Evolutionary conservation across 37 sponge, comb jelly and placozoan genomes (phyloP), one percentile per base, ranked within the genome.

Genomic region (Mnemiopsis leidyi): DNA sequence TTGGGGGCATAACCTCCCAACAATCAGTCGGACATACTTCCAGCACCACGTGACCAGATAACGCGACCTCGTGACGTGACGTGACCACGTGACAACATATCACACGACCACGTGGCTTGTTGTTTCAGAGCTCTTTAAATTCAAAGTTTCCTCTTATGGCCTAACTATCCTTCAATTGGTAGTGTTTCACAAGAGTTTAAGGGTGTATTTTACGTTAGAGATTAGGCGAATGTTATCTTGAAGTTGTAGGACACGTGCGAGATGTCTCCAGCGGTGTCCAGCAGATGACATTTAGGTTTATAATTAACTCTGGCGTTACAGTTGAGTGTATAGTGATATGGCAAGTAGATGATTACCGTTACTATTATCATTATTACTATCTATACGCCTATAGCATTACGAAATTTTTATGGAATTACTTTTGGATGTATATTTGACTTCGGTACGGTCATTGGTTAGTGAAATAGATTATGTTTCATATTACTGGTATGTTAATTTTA

Each of bases 1-100:
- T 95, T 0, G 92, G 94, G 25, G 82, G 61, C 26, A 82, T 94
- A 0, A 94, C 69, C 28, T 29, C 38, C 69, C 39, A 38, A 28
- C 82, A 76, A 25, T 21, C 76, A 69, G 61, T 48, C 61, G 61
- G 61, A 48, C 61, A 48, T 13, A 48, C 61, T 5, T 48, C 61
- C 61, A 48, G 61, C 13, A 48, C 61, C 61, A 48, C 61, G 61
- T 48, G 61, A 48, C 61, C 9, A 18, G 9, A 48, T 48, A 13
- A 48, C 13, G 61, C 61, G 61, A 18, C 61, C 9, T 48, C 61
- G 13, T 48, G 61, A 48, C 13, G 13, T 48, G 61, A 48, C 13
- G 61, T 13, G 61, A 18, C 61, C 61, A 48, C 61, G 61, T 48
- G 61, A 18, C 61, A 48, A 18, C 61, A 48, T 13, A 48, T 5